Percentiles rank a stretch among this genome's conserved stretches.
Evolutionary conservation across 1,140 invertebrate genomes (phyloP).

Genomic region (Plutomurus gul): DNA sequence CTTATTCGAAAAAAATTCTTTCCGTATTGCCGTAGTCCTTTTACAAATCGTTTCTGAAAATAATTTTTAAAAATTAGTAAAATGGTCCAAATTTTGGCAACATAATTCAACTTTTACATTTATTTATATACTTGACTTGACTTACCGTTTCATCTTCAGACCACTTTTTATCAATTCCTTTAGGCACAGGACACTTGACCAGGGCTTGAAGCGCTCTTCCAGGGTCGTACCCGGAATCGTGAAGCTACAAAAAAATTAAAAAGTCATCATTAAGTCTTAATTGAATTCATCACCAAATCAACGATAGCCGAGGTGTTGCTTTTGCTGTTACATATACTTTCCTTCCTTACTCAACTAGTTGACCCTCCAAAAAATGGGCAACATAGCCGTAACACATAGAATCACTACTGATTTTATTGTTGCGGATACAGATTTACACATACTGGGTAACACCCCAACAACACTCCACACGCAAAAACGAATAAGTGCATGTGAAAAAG

Average conservation of each 20-base stretch:
- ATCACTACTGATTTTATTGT: no score
- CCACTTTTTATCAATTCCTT: slow-evolving; percentile 97
- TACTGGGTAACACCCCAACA: no score
- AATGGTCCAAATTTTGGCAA: neutral
- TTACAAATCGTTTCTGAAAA: slow-evolving; percentile 88
- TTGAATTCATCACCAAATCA: no score
- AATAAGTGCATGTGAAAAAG: no score
- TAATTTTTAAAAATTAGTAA: neutral
- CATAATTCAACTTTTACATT: slow-evolving; percentile 7
- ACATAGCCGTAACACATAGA: no score
- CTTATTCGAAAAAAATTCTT: slow-evolving; percentile 99
- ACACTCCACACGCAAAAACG: no score
- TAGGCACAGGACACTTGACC: slow-evolving; percentile 94
- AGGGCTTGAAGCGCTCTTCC: slow-evolving; percentile 92
- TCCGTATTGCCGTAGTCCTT: slow-evolving; percentile 95
- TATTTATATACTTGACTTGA: slow-evolving; percentile 46
- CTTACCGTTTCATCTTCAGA: slow-evolving; percentile 90
- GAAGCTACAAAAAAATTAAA: slow-evolving; percentile 65
- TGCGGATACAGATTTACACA: no score
- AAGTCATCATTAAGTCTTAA: neutral
- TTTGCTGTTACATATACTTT: no score
- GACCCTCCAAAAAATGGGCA: no score
- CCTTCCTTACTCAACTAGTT: no score
- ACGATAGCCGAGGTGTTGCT: no score
- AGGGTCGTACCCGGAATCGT: slow-evolving; percentile 93